A percentile compares a stretch with the other conserved stretches of the same genome.
Conservation (phyloP, 23 tunicate species). For the Trididemnum clinides region DNA sequence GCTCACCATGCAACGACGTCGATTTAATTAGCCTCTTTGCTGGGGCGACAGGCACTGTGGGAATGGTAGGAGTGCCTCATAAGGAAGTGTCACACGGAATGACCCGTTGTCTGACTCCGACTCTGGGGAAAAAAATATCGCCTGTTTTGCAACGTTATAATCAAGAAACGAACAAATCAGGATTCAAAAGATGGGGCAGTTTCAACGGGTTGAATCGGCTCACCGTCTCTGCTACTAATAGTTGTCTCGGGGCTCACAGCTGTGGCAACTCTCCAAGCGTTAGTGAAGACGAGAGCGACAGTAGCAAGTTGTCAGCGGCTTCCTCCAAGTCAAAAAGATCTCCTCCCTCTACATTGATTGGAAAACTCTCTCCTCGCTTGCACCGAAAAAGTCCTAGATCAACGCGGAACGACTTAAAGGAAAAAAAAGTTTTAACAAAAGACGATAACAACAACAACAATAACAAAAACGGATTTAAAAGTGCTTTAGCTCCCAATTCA, state of each 20-base stretch:
- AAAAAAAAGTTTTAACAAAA: not conserved
- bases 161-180: not conserved
- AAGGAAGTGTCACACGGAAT: constrained; percentile 6
- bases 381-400: constrained; percentile 12
- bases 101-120: constrained; percentile 5
- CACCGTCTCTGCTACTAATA: not conserved
- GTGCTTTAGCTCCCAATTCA: not conserved
- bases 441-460: constrained; percentile 28
- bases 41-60: constrained; percentile 20
- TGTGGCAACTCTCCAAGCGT: constrained; percentile 30
- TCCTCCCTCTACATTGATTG: not conserved
- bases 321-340: not conserved
- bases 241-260: not conserved
- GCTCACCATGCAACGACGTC: not conserved
- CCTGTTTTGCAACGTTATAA: not conserved
- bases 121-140: not conserved
- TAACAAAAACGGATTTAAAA: not conserved
- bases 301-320: not conserved
- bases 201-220: not conserved
- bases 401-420: not conserved
- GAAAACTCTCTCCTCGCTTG: constrained; percentile 48
- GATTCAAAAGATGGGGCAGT: constrained; percentile 20
- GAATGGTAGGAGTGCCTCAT: constrained; percentile 34
- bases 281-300: constrained; percentile 74
- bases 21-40: constrained; percentile 16